Conservation (phyloP, 1,140 invertebrate species). For the Neodiprion lecontei region DNA sequence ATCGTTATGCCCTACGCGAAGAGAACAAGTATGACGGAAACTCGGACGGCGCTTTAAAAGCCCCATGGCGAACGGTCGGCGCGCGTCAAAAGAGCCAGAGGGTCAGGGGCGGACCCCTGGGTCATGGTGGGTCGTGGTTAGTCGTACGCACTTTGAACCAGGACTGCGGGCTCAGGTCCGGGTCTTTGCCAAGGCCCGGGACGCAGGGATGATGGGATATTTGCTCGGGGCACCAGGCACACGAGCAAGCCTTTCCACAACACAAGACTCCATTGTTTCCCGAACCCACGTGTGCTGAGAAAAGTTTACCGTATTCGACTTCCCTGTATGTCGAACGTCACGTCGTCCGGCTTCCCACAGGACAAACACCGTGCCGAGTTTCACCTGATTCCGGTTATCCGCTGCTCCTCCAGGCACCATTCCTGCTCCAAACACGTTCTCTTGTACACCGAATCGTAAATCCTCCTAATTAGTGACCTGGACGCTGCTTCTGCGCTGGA, state of each 20-base stretch:
- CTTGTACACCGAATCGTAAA: too few species aligned
- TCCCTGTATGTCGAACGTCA: too few species aligned
- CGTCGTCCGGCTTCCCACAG: too few species aligned
- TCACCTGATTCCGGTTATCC: too few species aligned
- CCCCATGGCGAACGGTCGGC: not conserved
- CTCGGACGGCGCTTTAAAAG: too few species aligned
- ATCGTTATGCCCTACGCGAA: too few species aligned
- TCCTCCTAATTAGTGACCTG: too few species aligned
- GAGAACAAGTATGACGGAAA: too few species aligned
- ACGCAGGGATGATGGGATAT: not conserved
- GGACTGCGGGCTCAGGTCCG: not conserved
- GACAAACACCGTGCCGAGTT: too few species aligned
- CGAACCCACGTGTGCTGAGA: not conserved
- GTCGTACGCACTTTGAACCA: constrained; percentile 4
- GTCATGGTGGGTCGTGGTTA: not conserved
- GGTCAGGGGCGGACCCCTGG: not conserved
- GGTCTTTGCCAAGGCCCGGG: not conserved
- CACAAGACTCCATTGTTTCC: not conserved
- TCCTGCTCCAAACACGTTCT: too few species aligned
- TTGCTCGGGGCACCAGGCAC: not conserved
- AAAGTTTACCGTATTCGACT: not conserved
- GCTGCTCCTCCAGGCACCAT: too few species aligned
- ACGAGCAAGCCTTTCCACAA: not conserved
- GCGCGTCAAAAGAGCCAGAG: not conserved
- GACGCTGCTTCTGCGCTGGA: too few species aligned